Conservation (phyloP, 2,113 vertebrate species). For the Neotragus moschatus region DNA sequence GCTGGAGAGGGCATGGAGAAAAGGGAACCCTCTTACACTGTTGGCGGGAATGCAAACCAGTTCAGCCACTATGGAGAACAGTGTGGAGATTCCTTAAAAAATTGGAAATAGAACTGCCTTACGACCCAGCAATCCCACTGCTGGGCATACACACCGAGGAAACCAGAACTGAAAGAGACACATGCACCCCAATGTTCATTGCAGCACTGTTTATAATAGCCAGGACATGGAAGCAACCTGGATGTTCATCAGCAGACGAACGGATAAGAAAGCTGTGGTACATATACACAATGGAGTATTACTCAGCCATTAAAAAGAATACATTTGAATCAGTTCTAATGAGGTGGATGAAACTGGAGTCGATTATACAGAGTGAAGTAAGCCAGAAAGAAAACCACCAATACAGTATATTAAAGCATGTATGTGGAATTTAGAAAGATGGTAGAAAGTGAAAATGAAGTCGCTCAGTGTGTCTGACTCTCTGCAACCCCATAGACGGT, state of each 20-base stretch:
- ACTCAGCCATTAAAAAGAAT: not conserved
- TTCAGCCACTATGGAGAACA: not conserved
- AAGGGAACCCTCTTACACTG: not conserved
- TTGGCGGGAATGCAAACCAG: not conserved
- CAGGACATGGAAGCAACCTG: not conserved
- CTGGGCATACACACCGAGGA: rapidly evolving
- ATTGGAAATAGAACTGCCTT: not conserved
- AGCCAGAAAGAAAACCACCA: not conserved
- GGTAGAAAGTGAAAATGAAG: too few species aligned
- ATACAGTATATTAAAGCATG: not conserved
- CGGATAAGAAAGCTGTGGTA: not conserved
- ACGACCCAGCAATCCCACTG: not conserved
- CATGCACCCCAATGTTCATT: rapidly evolving
- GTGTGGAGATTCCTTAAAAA: not conserved
- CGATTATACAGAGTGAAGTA: not conserved
- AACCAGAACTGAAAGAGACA: not conserved
- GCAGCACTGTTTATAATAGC: not conserved
- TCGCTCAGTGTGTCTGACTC: too few species aligned
- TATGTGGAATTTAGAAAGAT: not conserved
- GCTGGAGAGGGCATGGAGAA: not conserved
- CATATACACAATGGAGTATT: not conserved
- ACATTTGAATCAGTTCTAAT: not conserved
- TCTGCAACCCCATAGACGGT: too few species aligned
- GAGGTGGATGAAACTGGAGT: not conserved
- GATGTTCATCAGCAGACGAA: not conserved